phyloP scores from a whole-genome alignment of 2,797 vertebrate genomes.

The Otolemur crassicaudatus region DNA sequence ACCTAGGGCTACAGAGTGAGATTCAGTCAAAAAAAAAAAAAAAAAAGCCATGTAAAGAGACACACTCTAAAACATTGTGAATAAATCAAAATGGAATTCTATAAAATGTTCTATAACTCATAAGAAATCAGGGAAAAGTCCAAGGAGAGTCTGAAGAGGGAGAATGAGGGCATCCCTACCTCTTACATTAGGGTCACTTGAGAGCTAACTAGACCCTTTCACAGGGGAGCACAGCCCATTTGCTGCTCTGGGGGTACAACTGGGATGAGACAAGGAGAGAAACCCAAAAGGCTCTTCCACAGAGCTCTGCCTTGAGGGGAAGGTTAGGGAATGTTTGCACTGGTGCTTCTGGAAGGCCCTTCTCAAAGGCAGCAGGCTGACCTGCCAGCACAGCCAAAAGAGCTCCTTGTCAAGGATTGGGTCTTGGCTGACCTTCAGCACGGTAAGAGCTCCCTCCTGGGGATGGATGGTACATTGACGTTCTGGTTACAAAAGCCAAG shows the following conservation, averaged over 20 bases:
- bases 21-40: no score
- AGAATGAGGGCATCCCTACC: neutral
- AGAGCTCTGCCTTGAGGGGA: neutral
- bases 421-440: neutral
- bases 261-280: neutral
- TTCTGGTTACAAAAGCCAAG: neutral
- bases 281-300: neutral
- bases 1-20: no score
- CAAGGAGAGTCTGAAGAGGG: neutral
- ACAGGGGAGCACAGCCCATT: neutral
- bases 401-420: neutral
- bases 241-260: neutral
- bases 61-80: neutral
- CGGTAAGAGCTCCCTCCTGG: neutral
- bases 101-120: conserved; percentile 18
- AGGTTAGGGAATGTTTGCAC: neutral
- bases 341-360: neutral
- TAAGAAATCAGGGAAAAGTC: neutral
- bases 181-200: neutral
- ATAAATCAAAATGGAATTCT: conserved; percentile 44
- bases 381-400: neutral
- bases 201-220: neutral
- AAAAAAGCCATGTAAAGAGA: conserved; percentile 27
- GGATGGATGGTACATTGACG: neutral
- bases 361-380: neutral